phyloP scores from a whole-genome alignment of 2,113 vertebrate genomes.

The Lepus americanus region DNA sequence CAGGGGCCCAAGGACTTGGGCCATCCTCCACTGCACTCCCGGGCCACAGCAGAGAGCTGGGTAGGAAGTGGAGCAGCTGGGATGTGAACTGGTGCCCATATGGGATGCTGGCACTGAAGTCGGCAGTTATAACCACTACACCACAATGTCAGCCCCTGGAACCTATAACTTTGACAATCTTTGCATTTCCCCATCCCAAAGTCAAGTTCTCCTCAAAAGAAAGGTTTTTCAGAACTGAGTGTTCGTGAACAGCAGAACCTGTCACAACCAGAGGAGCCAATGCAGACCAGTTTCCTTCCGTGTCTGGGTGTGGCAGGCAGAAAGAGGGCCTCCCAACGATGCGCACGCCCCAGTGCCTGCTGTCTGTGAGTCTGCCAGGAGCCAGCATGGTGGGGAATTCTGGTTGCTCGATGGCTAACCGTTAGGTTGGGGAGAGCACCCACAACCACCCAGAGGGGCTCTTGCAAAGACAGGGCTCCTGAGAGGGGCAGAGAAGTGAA shows the following conservation, averaged over 20 bases:
- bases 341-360: background rate
- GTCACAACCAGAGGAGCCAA: background rate
- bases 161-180: background rate
- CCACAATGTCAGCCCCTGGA: background rate
- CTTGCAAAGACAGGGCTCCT: background rate
- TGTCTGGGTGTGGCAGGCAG: background rate
- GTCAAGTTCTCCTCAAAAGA: background rate
- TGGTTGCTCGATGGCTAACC: background rate
- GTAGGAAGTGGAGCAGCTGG: no score
- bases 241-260: background rate
- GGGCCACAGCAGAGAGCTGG: no score
- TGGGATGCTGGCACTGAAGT: no score
- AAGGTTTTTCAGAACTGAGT: background rate
- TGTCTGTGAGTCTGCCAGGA: background rate
- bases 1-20: no score
- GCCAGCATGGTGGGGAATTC: background rate
- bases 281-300: background rate
- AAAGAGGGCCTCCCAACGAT: background rate
- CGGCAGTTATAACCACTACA: no score
- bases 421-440: background rate
- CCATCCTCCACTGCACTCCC: no score
- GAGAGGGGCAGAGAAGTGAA: background rate
- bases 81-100: no score
- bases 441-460: background rate
- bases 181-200: background rate